These are phyloP conservation scores for Elegia similella DNA, from an alignment of 2,888 invertebrate species.

Conservation along the genomic window DNA sequence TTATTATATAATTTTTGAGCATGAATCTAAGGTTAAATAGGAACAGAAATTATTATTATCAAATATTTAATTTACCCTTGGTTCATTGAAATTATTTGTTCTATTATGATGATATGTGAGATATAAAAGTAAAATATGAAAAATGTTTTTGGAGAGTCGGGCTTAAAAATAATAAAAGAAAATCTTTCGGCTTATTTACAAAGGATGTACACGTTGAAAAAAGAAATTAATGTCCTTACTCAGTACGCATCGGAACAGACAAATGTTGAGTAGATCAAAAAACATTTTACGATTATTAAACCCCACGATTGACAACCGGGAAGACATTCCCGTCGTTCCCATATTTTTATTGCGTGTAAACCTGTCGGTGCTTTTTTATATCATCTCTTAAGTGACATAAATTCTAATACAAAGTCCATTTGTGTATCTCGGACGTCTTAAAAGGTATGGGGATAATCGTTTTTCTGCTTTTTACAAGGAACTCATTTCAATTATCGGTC, in stretches of 20 bases:
- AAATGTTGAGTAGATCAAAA: slow-evolving; percentile 63
- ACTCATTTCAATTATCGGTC: slow-evolving; percentile 81
- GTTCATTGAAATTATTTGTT: no score
- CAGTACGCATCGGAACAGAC: slow-evolving; percentile 28
- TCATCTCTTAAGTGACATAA: slow-evolving; percentile 81
- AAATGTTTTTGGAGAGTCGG: neutral
- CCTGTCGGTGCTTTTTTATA: slow-evolving; percentile 78
- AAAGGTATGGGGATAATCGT: slow-evolving; percentile 80
- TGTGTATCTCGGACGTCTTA: slow-evolving; percentile 81
- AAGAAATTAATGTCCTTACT: slow-evolving; percentile 4
- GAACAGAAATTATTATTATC: no score
- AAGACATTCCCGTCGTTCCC: slow-evolving; percentile 73
- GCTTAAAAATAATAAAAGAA: neutral
- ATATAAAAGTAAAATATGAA: no score
- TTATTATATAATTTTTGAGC: no score
- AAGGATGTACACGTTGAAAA: neutral
- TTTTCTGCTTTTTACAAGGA: slow-evolving; percentile 81
- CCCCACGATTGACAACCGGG: slow-evolving; percentile 76
- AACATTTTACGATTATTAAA: slow-evolving; percentile 80
- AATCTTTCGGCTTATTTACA: slow-evolving; percentile 2
- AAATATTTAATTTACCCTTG: no score
- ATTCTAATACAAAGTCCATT: slow-evolving; percentile 82
- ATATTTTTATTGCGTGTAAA: slow-evolving; percentile 82
- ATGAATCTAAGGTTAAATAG: no score
- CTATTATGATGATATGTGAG: no score